These are phyloP conservation scores for Buphagus erythrorhynchus DNA, from an alignment of 2,797 vertebrate species.

Conservation along the genomic window DNA sequence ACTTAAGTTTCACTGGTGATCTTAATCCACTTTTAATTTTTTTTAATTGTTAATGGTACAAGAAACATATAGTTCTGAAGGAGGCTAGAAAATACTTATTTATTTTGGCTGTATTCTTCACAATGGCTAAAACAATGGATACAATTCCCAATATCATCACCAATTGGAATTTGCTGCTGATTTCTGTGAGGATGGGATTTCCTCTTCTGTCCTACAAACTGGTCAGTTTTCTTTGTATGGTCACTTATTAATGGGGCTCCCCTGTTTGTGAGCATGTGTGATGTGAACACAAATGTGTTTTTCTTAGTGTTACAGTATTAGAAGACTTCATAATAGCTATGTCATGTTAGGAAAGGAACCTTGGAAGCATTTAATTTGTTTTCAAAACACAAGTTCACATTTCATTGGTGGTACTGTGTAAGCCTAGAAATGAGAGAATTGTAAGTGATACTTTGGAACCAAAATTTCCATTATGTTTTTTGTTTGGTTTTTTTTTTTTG, in stretches of 20 bases:
- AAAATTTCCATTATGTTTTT: neutral
- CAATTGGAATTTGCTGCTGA: neutral
- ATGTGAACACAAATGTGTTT: neutral
- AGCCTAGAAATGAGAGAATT: neutral
- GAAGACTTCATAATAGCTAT: neutral
- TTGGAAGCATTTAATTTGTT: neutral
- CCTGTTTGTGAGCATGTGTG: neutral
- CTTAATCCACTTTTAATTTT: neutral
- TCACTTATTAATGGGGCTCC: neutral
- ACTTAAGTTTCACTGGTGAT: neutral
- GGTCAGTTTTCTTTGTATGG: neutral
- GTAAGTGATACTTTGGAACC: neutral
- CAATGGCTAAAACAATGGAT: neutral
- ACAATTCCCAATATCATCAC: neutral
- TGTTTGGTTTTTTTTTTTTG: too few species aligned
- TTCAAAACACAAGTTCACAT: neutral
- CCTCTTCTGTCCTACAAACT: neutral
- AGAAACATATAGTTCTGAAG: neutral
- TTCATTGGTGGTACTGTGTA: neutral
- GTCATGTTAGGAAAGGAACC: neutral
- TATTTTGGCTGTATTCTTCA: neutral
- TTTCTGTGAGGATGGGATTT: neutral
- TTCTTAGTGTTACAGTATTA: neutral
- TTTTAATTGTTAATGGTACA: neutral
- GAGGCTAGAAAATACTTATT: neutral